Base-by-base conservation (phyloP, 2,888 invertebrate species). In the Andrena camellia region DNA sequence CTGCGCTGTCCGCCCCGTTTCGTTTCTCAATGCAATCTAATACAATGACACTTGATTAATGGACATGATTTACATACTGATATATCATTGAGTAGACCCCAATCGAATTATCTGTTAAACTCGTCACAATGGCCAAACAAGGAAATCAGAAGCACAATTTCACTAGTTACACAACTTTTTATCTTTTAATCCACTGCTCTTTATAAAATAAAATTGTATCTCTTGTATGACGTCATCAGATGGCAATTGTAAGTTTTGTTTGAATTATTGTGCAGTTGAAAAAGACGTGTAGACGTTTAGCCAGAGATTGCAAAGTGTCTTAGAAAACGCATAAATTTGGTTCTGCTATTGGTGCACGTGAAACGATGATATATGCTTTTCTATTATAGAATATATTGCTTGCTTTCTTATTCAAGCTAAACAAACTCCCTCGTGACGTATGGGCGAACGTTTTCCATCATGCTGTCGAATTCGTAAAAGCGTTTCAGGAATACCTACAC, bases 41-140 rank as follows among this genome's bases (percentile, higher is more conserved):
- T 68, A 57, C 60, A 77, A 75, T 78, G 86, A 67, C 72, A 26
- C 76, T 85, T 80, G 80, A 87, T 86, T 83, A 80, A 80, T 68
- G 60, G 69, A 13, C 80, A 74, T 80, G 83, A 85, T 87, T 86
- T 87, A 76, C 87, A 83, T 80, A 78, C 68, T 62, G 67, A 73
- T 78, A 57, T 75, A 75, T 78, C 63, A 62, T 57, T n/a, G 29
- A 54, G 48, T 73, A 63, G 17, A 31, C 33, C 60, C 13, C 31
- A 64, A 83, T 80, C 85, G 83, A 69, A 83, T 78, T 87, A 85
- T 80, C 78, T 62, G 31, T 7, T 26, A 76, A 68, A 54, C 67
- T 66, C 70, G 54, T 59, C 4, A 20, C 29, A 64, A 73, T 35
- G 67, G 64, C 80, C 74, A 78, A 69, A 66, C 68, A 33, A 67